Base-by-base conservation (phyloP, 2,888 invertebrate species). In the Nipponacmea schrenckii region DNA sequence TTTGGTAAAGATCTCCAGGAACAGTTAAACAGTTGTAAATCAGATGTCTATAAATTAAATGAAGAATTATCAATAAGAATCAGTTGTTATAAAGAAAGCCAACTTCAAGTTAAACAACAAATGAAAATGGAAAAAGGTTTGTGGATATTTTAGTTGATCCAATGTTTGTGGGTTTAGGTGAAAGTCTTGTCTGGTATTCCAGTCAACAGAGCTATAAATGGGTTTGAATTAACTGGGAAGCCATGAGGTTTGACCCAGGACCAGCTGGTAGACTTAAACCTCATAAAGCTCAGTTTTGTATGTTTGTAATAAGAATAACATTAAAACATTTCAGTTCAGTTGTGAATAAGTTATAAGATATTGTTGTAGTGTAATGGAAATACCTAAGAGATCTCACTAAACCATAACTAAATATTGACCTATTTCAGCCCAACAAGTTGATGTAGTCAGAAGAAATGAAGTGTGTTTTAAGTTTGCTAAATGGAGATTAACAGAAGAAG, bases 401-500 rank as follows among this genome's bases (percentile, higher is more conserved):
- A 31, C 31, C 31, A 31, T n/a, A n/a, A n/a, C n/a, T n/a, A n/a
- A n/a, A 24, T 56, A 2, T 50, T 62, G 31, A 10, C 31, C 63
- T 67, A 62, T 72, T 72, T n/a, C 72, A 85, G 85, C 84, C 20
- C 81, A 85, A 56, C 85, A 85, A 68, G 83, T 83, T 0, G 78
- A 80, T 27, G 86, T 90, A 27, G 94, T 96, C 39, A 91, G 97
- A 48, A 93, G 94, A 1, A 95, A 94, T 82, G 96, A 98, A 91
- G 98, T 99, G 83, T 98, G 97, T 89, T 99, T 99, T 90, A 97
- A 98, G 90, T 95, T 96, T 84, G 98, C 98, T 5, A 95, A 96
- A 85, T 99, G 99, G 99, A 90, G 98, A 56, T 92, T 99, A 78
- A 99, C 98, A 0, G 98, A 99, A 88, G 94, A 95, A 0, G 98